Percentiles rank a stretch among this genome's conserved stretches.
These are phyloP conservation scores for Tubulanus polymorphus DNA, from an alignment of 2,888 invertebrate species.

Conservation along the genomic window DNA sequence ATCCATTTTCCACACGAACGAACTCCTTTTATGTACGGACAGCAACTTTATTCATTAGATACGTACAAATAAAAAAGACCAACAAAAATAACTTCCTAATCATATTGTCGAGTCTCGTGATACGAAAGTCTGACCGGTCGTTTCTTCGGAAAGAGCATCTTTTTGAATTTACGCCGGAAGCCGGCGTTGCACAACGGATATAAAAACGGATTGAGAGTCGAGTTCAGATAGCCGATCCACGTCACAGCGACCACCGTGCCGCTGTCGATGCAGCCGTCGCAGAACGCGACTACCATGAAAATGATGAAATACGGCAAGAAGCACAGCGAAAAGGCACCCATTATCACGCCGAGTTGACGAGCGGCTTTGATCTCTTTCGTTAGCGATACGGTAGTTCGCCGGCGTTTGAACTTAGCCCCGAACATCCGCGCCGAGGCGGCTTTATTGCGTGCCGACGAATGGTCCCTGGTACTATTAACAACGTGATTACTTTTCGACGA, in stretches of 20 bases:
- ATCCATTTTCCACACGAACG: no score
- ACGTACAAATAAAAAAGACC: no score
- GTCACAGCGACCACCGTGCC: constrained; percentile 54
- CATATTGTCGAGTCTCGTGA: no score
- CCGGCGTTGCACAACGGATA: constrained; percentile 57
- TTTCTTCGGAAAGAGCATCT: no score
- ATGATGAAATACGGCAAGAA: constrained; percentile 62
- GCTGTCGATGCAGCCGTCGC: constrained; percentile 54
- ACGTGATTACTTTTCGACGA: no score
- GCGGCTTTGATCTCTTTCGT: constrained; percentile 57
- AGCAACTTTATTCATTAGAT: no score
- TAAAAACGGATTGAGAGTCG: constrained; percentile 57
- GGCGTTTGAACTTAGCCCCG: not conserved
- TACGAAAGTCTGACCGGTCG: no score
- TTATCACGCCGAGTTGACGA: constrained; percentile 60
- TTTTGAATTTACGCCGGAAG: constrained; percentile 53
- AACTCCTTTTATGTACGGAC: no score
- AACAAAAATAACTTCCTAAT: no score
- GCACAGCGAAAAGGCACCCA: constrained; percentile 60
- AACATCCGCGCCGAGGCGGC: not conserved
- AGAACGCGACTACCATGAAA: constrained; percentile 59
- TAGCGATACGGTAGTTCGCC: constrained; percentile 26
- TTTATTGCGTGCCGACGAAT: not conserved
- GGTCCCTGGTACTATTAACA: not conserved
- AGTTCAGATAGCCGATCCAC: constrained; percentile 58